Evolutionary conservation across 2,113 vertebrate genomes (phyloP).

Genomic region (Chaetodon trifascialis): DNA sequence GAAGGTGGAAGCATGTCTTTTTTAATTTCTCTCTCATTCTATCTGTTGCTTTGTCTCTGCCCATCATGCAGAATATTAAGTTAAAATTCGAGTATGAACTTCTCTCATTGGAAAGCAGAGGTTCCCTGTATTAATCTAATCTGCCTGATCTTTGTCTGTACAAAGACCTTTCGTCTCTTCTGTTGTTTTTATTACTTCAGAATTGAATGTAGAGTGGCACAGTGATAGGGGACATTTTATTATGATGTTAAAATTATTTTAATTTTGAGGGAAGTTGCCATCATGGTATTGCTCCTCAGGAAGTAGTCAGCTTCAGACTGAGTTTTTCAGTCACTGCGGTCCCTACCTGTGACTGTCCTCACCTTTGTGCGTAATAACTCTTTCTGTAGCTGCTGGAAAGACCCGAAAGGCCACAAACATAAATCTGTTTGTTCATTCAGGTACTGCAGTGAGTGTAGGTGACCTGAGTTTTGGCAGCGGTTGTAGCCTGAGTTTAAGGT

Average conservation of each 20-base stretch:
- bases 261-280: not conserved
- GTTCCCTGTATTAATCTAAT: slow-evolving; percentile 33
- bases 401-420: not conserved
- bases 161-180: slow-evolving; percentile 37
- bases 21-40: not conserved
- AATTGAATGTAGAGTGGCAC: slow-evolving; percentile 9
- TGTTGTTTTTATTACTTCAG: slow-evolving; percentile 34
- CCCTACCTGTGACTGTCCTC: not conserved
- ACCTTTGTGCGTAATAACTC: not conserved
- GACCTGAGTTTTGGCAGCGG: not conserved
- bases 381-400: not conserved
- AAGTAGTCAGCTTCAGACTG: slow-evolving; percentile 15
- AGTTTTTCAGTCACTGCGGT: not conserved
- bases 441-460: not conserved
- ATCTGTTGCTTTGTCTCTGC: slow-evolving; percentile 13
- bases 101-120: slow-evolving; percentile 25
- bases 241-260: slow-evolving; percentile 21
- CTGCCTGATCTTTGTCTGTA: slow-evolving; percentile 6
- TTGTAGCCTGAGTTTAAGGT: not conserved
- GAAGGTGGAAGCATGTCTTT: not conserved
- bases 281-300: not conserved
- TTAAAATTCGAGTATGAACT: slow-evolving; percentile 38
- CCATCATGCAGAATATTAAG: slow-evolving; percentile 25
- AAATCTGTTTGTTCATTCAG: too few species aligned
- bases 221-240: slow-evolving; percentile 12